Percentiles rank a stretch among this genome's conserved stretches.
These are phyloP conservation scores for Tachysurus vachellii DNA, from an alignment of 2,113 vertebrate species.

Conservation along the genomic window DNA sequence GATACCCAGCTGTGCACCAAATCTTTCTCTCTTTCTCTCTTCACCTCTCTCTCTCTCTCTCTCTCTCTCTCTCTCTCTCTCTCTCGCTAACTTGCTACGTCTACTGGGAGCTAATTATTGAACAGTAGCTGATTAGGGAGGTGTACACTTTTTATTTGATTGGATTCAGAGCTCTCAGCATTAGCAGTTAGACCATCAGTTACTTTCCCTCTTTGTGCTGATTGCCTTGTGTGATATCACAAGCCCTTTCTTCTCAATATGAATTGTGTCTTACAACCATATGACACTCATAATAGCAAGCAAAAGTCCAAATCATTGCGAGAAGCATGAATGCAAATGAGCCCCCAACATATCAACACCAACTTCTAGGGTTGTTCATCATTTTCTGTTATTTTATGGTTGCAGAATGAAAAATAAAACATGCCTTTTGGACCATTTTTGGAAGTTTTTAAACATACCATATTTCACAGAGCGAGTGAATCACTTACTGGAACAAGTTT, in stretches of 20 bases:
- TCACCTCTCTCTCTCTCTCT: slow-evolving; percentile 27
- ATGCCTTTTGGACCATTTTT: not conserved
- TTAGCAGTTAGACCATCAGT: slow-evolving; percentile 5
- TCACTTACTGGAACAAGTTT: not conserved
- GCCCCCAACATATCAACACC: no score
- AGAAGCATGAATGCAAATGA: not conserved
- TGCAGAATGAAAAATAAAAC: not conserved
- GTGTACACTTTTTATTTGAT: slow-evolving; percentile 41
- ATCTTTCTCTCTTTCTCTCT: no score
- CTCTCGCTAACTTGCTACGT: slow-evolving; percentile 49
- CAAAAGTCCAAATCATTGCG: not conserved
- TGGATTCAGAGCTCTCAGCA: slow-evolving; percentile 10
- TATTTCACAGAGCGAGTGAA: not conserved
- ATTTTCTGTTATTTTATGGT: not conserved
- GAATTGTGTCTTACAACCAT: not conserved
- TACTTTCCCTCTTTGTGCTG: slow-evolving; percentile 1
- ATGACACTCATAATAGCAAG: not conserved
- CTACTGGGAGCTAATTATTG: slow-evolving; percentile 69
- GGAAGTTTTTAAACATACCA: not conserved
- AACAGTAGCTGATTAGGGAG: slow-evolving; percentile 59
- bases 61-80: slow-evolving; percentile 36
- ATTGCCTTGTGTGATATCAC: not conserved
- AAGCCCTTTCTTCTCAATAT: not conserved
- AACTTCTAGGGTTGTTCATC: not conserved
- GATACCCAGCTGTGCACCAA: slow-evolving; percentile 56